phyloP scores from a whole-genome alignment of 2,888 invertebrate genomes.

The Aleiodes alternator region DNA sequence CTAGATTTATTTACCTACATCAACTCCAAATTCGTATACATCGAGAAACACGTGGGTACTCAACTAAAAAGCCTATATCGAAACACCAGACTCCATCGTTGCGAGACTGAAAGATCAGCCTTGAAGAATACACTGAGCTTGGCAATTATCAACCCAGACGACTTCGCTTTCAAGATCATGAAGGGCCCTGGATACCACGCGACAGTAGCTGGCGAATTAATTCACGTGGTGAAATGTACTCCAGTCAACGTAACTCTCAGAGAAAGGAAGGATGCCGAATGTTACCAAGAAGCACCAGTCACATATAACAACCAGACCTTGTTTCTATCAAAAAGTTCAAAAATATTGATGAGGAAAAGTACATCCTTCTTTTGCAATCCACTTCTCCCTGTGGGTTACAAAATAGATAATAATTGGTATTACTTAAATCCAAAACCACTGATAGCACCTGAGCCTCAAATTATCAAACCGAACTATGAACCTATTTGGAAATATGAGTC shows the following conservation, averaged over 20 bases:
- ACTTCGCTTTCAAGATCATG: slow-evolving; percentile 38
- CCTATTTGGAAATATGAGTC: neutral
- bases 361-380: slow-evolving; percentile 40
- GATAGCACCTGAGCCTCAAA: neutral
- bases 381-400: neutral
- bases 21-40: slow-evolving; percentile 43
- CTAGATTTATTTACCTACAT: slow-evolving; percentile 38
- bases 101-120: slow-evolving; percentile 24
- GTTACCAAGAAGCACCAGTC: no score
- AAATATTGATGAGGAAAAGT: no score
- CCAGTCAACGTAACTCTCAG: no score
- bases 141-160: slow-evolving; percentile 30
- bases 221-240: no score
- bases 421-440: neutral
- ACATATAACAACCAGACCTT: no score
- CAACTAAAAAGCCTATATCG: slow-evolving; percentile 32
- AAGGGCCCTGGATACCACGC: slow-evolving; percentile 44
- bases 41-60: slow-evolving; percentile 7
- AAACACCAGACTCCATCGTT: slow-evolving; percentile 29
- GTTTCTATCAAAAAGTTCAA: no score
- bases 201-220: slow-evolving; percentile 29
- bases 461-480: neutral
- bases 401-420: slow-evolving; percentile 9
- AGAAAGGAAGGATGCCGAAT: no score
- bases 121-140: slow-evolving; percentile 25